These are phyloP conservation scores for Hoplostethus mediterraneus DNA, from an alignment of 2,797 vertebrate genomes.

Conservation along the genomic window DNA sequence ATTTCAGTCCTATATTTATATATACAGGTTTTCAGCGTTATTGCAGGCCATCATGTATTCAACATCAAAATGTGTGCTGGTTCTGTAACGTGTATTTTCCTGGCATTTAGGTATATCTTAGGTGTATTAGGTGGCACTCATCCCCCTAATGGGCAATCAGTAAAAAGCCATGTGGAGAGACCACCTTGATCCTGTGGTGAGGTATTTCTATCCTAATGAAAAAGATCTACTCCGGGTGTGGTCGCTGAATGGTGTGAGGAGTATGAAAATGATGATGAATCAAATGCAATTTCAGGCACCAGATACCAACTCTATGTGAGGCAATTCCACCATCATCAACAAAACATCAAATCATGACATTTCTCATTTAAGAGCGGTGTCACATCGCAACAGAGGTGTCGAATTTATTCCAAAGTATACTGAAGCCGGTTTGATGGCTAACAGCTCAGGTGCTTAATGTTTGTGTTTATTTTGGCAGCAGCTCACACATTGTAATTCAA, in stretches of 20 bases:
- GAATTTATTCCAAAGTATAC: not conserved
- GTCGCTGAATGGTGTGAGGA: constrained; percentile 3
- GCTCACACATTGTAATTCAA: not conserved
- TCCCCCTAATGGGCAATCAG: not conserved
- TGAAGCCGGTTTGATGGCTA: not conserved
- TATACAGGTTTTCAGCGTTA: not conserved
- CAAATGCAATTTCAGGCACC: constrained; percentile 13
- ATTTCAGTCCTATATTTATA: not conserved
- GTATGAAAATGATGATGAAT: constrained; percentile 19
- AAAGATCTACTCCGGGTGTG: constrained; percentile 16
- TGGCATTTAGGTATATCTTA: no score
- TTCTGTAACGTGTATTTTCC: not conserved
- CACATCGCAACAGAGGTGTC: not conserved
- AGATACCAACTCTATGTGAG: not conserved
- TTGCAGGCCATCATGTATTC: not conserved
- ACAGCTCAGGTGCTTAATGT: not conserved
- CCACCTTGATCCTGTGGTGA: not conserved
- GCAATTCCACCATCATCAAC: not conserved
- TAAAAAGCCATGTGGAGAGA: constrained; percentile 8
- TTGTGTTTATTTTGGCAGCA: constrained; percentile 1
- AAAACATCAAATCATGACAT: constrained; percentile 8
- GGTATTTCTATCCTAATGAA: constrained; percentile 22
- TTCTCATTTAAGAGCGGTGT: not conserved
- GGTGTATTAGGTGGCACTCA: not conserved
- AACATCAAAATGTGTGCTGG: not conserved